phyloP scores from a whole-genome alignment of 2,797 vertebrate genomes.

The Bradypodion ventrale region DNA sequence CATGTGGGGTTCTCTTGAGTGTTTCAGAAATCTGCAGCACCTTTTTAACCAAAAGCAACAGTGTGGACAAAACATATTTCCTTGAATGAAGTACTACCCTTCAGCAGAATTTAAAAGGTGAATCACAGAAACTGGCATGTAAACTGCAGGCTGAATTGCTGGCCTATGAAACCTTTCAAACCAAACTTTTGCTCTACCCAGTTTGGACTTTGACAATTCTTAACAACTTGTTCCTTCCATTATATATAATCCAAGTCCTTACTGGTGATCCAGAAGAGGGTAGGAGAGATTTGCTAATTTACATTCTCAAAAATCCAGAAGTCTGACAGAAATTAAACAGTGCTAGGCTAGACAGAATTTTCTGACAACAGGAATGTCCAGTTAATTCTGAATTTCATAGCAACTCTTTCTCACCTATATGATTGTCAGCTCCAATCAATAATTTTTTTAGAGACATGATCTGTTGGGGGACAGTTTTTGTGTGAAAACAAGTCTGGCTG shows the following conservation, averaged over 20 bases:
- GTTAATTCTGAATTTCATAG: constrained; percentile 40
- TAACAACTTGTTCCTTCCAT: constrained; percentile 59
- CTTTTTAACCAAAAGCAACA: background rate
- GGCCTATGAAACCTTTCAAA: constrained; percentile 45
- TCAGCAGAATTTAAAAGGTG: background rate
- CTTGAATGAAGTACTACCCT: background rate
- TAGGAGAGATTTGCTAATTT: constrained; percentile 52
- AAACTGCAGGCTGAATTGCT: background rate
- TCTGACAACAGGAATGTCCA: background rate
- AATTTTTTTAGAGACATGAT: background rate
- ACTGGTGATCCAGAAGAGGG: constrained; percentile 58
- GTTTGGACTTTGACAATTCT: constrained; percentile 46
- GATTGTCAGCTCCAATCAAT: constrained; percentile 4
- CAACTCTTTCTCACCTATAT: constrained; percentile 32
- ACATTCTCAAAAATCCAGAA: constrained; percentile 19
- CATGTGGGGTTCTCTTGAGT: background rate
- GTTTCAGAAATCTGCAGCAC: background rate
- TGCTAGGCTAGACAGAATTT: background rate
- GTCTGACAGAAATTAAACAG: background rate
- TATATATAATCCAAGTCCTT: constrained; percentile 58
- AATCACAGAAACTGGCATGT: background rate
- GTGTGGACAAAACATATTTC: background rate
- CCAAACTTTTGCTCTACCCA: constrained; percentile 54
- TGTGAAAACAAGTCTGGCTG: too few species aligned
- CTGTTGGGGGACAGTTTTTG: background rate